Evolutionary conservation across 92 coral and sea anemone species (phyloP), one percentile per base, ranked within the genome.

Genomic region (Actinostola sp.): DNA sequence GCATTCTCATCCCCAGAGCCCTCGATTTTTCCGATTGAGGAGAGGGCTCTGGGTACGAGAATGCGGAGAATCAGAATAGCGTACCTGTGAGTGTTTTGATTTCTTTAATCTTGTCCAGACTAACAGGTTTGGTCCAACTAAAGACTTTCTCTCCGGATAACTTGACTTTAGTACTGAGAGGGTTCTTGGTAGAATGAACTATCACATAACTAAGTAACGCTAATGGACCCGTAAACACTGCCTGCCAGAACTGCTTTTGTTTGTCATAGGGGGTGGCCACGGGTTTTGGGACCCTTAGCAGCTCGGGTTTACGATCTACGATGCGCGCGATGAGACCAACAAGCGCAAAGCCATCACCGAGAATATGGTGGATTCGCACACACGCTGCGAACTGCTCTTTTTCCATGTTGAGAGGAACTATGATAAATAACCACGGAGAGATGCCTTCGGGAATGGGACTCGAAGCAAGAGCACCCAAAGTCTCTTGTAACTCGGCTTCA

Each of bases 271-370:
- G 93, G 66, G 96, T 93, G 23, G 76, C 66, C 78, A 89, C 96
- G 35, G 96, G 96, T 64, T 89, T 89, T 41, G 82, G 78, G n/a
- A 89, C 96, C 39, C 96, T 72, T 35, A 87, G 71, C 32, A 93
- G 80, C 60, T 87, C 92, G 2, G 98, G 98, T 62, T 93, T 93
- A n/a, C 87, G 82, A 66, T 90, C 98, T 27, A 90, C 95, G 16
- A 93, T 75, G 63, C 92, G 89, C 20, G 92, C 84, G 24, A 90
- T 79, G 25, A 93, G 83, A 31, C 97, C 98, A 23, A 93, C 82
- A 61, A 93, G 79, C 21, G 98, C 86, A 57, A 84, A 93, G 5
- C 88, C 98, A 42, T 93, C 98, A 0, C 98, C 98, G 39, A 93
- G 85, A 10, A 97, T 79, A 63, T 93, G 98, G 35, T 93, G 97